phyloP scores from a whole-genome alignment of 2,888 invertebrate species.

The Hedya salicella region DNA sequence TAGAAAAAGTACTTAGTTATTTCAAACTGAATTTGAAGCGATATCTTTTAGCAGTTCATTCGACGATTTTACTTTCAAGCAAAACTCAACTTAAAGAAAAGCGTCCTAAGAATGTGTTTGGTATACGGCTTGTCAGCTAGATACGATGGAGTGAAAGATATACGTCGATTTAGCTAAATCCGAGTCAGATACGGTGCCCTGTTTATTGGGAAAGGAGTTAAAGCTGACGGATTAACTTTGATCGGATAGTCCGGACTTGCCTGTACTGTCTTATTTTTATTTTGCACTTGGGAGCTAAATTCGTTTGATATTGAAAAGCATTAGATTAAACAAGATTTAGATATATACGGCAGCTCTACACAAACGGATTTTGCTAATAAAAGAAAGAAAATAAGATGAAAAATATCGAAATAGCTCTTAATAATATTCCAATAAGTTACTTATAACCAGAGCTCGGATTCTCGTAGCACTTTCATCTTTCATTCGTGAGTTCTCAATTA shows the following conservation, averaged over 20 bases:
- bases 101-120: background rate
- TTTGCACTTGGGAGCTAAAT: constrained; percentile 13
- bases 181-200: constrained; percentile 57
- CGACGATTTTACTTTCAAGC: background rate
- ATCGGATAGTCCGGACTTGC: constrained; percentile 51
- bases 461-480: too few species aligned
- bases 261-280: constrained; percentile 19
- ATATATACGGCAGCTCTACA: too few species aligned
- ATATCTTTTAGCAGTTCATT: background rate
- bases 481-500: too few species aligned
- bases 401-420: too few species aligned
- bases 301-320: background rate
- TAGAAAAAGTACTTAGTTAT: constrained; percentile 25
- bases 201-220: constrained; percentile 69
- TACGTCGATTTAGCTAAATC: constrained; percentile 52
- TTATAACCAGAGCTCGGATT: too few species aligned
- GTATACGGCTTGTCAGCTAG: background rate
- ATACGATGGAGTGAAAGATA: constrained; percentile 8
- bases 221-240: constrained; percentile 61
- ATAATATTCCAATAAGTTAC: too few species aligned
- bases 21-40: constrained; percentile 7
- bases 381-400: too few species aligned
- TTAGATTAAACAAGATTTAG: background rate
- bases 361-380: too few species aligned
- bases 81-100: background rate